phyloP scores from a whole-genome alignment of 2,888 invertebrate genomes.

The Drosophila parthenogenetica region DNA sequence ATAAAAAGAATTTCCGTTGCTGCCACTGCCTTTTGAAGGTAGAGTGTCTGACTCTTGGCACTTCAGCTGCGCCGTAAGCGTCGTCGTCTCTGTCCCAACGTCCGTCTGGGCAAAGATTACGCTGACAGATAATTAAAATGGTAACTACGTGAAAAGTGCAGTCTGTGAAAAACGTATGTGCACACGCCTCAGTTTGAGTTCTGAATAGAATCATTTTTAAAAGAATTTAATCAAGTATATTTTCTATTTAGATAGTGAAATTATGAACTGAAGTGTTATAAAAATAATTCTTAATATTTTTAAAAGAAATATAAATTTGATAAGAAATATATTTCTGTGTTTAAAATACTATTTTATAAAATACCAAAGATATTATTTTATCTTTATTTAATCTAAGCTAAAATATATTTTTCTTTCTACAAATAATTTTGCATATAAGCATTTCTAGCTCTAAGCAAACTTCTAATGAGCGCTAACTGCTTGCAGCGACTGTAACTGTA shows the following conservation, averaged over 20 bases:
- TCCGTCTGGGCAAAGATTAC: slow-evolving; percentile 70
- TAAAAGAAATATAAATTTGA: too few species aligned
- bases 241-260: neutral
- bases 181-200: neutral
- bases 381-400: too few species aligned
- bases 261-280: neutral
- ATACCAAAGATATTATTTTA: too few species aligned
- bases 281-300: too few species aligned
- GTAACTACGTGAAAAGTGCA: slow-evolving; percentile 70
- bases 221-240: neutral
- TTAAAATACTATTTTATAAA: too few species aligned
- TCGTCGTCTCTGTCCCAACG: slow-evolving; percentile 27
- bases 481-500: slow-evolving; percentile 29
- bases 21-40: slow-evolving; percentile 44
- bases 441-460: neutral
- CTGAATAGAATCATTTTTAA: neutral
- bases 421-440: too few species aligned
- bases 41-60: slow-evolving; percentile 72
- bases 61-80: slow-evolving; percentile 60
- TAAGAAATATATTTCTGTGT: too few species aligned
- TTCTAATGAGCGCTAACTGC: slow-evolving; percentile 12
- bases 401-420: too few species aligned
- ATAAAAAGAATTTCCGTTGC: slow-evolving; percentile 44
- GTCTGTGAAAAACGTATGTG: slow-evolving; percentile 46
- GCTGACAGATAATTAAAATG: slow-evolving; percentile 79